Base-by-base conservation (phyloP, 2,113 vertebrate genomes). In the Amblyopsis rosae region DNA sequence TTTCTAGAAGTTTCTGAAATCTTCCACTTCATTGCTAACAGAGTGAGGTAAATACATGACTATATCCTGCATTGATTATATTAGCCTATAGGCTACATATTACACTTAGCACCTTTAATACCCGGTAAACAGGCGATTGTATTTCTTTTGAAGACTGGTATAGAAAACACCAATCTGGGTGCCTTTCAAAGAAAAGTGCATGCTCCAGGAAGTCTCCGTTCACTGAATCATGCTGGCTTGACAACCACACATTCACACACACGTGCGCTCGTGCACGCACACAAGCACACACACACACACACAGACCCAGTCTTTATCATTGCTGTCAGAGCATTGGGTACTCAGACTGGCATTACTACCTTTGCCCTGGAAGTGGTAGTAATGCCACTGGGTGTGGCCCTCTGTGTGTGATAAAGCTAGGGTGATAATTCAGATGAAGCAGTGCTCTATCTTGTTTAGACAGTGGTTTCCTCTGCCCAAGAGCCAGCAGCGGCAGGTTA, bases 371-470 rank as follows among this genome's bases (percentile, higher is more conserved):
- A 84, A 72, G 59, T 65, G 66, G 58, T 63, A 1, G 35, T 76
- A 64, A 58, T 48, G 47, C 12, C 46, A 62, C 59, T 70, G 60
- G 65, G 69, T 26, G 50, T 11, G 59, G 35, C 59, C 72, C 77
- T 84, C 82, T 83, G 85, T 83, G 49, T 65, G 55, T 53, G 86
- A 82, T 85, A 72, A 87, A 84, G 67, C n/a, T 7, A 74, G 72
- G 81, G 78, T 76, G 87, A 86, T 70, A 79, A 86, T 82, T 82
- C 76, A 66, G 62, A 62, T 53, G 53, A 53, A 72, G 73, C 65
- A 47, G 74, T 66, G 63, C 50, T 55, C 0, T 77, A 89, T 89
- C 86, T 88, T 92, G 84, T 90, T 92, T 91, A 83, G 63, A 89
- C 89, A 91, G 90, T 33, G 13, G 69, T 76, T 90, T 91, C 88